Evolutionary conservation across 2,888 invertebrate genomes (phyloP), one percentile per base, ranked within the genome.

Genomic region (Ophioninae sp.): DNA sequence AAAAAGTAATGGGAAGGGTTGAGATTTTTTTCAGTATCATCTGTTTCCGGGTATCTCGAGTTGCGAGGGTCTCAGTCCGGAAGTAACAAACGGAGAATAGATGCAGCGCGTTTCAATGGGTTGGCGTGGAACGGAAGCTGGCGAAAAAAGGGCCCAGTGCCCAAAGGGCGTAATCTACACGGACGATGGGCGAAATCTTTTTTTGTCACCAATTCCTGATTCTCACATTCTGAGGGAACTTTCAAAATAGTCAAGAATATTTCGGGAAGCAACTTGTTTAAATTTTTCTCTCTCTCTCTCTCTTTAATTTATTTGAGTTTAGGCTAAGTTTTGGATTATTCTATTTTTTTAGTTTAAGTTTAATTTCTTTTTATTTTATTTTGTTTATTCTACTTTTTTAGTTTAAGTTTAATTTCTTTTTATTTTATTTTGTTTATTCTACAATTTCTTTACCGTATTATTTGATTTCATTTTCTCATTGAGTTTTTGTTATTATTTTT

Each of bases 21-120:
- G 61, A 56, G 44, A 69, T 59, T 68, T 37, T 30, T 37, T 65
- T 44, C 22, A 0, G 37, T 58, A 67, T 82, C 76, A 79, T 65
- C 85, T 85, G 87, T 81, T 81, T 79, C 63, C 85, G 77, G 87
- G 59, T 23, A 58, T 72, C 79, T 79, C 79, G 20, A 67, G 67
- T 79, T 71, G 22, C 69, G 37, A 22, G 68, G 30, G 59, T 13
- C 39, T 22, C 7, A 58, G 59, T 20, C 76, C 81, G 81, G 81
- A 79, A 79, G 78, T 20, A 64, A 64, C 13, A 63, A 56, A 56
- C 58, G 44, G 8, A 23, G 23, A 76, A 67, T 51, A 9, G 68
- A 22, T 64, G 64, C 37, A 37, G 64, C 30, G 10, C 17, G 13
- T 64, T 17, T 64, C 64, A n/a, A 2, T 22, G 10, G 30, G 7